Percentiles rank a stretch among this genome's conserved stretches.
phyloP scores from a whole-genome alignment of 2,888 invertebrate genomes.

The Caenorhabditis japonica region DNA sequence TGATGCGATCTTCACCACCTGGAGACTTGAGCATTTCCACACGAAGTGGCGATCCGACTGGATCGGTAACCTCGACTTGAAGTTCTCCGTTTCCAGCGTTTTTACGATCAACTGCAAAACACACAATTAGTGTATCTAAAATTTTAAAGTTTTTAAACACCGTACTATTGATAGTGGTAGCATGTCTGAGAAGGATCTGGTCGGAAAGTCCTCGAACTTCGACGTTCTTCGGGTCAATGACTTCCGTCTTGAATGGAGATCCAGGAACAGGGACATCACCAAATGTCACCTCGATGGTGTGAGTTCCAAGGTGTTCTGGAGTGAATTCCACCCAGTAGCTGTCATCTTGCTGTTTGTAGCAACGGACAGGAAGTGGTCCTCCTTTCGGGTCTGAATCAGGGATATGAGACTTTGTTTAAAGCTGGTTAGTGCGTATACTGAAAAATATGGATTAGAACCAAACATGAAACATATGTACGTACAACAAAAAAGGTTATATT shows the following conservation, averaged over 20 bases:
- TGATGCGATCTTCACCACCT: slow-evolving; percentile 69
- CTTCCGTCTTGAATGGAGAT: slow-evolving; percentile 92
- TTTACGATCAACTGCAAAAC: slow-evolving; percentile 68
- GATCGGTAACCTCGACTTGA: slow-evolving; percentile 72
- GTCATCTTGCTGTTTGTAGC: slow-evolving; percentile 96
- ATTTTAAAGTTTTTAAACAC: neutral
- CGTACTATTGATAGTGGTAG: slow-evolving; percentile 64
- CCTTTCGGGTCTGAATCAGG: slow-evolving; percentile 79
- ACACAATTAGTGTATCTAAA: neutral
- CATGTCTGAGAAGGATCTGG: slow-evolving; percentile 66
- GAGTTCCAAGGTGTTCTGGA: slow-evolving; percentile 82
- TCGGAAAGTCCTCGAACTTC: slow-evolving; percentile 65
- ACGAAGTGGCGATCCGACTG: slow-evolving; percentile 67
- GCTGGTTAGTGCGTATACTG: too few relatives aligned
- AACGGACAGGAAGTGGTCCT: slow-evolving; percentile 86
- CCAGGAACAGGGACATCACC: slow-evolving; percentile 86
- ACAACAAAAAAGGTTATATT: too few relatives aligned
- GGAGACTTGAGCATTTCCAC: slow-evolving; percentile 67
- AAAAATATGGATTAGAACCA: too few relatives aligned
- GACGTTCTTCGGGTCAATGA: slow-evolving; percentile 81
- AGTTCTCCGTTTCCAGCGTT: slow-evolving; percentile 74
- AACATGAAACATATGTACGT: too few relatives aligned
- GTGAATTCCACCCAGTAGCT: slow-evolving; percentile 90
- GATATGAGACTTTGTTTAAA: slow-evolving; percentile 27
- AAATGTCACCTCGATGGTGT: slow-evolving; percentile 89